Evolutionary conservation across 2,797 vertebrate species (phyloP).

Genomic region (Tachyglossus aculeatus): DNA sequence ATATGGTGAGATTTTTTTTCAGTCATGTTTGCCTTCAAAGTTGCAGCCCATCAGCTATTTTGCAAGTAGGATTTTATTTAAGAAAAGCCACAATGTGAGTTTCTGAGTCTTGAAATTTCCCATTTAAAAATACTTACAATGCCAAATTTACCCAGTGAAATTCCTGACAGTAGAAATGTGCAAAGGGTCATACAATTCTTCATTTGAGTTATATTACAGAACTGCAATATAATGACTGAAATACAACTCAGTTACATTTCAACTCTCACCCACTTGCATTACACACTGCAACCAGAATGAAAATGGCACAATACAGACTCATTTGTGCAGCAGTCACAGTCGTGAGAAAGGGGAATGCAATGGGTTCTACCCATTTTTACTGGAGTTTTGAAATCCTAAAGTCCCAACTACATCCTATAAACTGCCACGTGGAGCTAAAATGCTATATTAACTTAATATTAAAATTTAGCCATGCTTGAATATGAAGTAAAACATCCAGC

Average conservation of each 20-base stretch:
- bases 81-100: background rate
- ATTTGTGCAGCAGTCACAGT: slow-evolving; percentile 41
- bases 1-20: no score
- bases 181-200: background rate
- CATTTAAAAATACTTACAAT: slow-evolving; percentile 3
- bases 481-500: slow-evolving; percentile 11
- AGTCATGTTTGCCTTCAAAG: no score
- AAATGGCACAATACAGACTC: slow-evolving; percentile 11
- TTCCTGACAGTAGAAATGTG: background rate
- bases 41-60: no score
- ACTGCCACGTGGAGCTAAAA: slow-evolving; percentile 5
- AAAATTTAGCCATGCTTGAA: background rate
- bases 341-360: slow-evolving; percentile 14
- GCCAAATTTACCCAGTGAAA: background rate
- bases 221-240: slow-evolving; percentile 18
- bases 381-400: background rate
- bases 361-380: background rate
- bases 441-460: slow-evolving; percentile 10
- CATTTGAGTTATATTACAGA: background rate
- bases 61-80: no score
- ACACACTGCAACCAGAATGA: background rate
- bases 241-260: slow-evolving; percentile 4
- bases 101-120: slow-evolving; percentile 18
- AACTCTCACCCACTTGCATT: slow-evolving; percentile 7
- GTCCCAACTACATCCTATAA: slow-evolving; percentile 14